Evolutionary conservation across 2,888 invertebrate species (phyloP).

Genomic region (Graphium colonna): DNA sequence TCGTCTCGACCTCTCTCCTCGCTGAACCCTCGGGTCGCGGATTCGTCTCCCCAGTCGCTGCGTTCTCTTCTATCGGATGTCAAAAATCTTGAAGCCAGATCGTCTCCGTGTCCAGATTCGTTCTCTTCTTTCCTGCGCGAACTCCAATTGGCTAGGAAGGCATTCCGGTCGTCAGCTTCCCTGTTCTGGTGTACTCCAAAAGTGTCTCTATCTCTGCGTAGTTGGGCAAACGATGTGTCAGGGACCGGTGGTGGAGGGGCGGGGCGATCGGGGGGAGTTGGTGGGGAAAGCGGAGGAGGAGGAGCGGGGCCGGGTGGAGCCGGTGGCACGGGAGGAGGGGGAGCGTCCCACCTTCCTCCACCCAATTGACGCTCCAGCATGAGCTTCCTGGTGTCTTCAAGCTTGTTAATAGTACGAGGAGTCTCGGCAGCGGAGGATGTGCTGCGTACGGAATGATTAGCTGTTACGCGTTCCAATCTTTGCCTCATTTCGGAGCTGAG

Average conservation of each 20-base stretch:
- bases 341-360: conserved; percentile 82
- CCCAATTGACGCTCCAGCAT: conserved; percentile 92
- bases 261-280: conserved; percentile 77
- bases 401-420: conserved; percentile 86
- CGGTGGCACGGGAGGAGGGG: conserved; percentile 82
- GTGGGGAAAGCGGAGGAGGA: conserved; percentile 81
- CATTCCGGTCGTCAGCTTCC: conserved; percentile 77
- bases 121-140: conserved; percentile 65
- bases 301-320: conserved; percentile 82
- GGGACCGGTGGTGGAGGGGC: conserved; percentile 79
- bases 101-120: conserved; percentile 57
- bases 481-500: conserved; percentile 95
- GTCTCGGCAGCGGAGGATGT: conserved; percentile 86
- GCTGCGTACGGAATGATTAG: conserved; percentile 91
- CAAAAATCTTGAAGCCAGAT: conserved; percentile 65
- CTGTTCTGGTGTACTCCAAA: conserved; percentile 86
- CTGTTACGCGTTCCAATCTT: conserved; percentile 92
- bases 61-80: conserved; percentile 63
- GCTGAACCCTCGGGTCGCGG: conserved; percentile 55
- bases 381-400: conserved; percentile 91
- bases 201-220: conserved; percentile 85
- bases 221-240: conserved; percentile 80
- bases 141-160: conserved; percentile 74
- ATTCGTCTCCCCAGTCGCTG: conserved; percentile 71
- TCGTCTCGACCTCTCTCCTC: conserved; percentile 64